Conservation (phyloP, 64 coral and sea anemone species). For the Platygyra sinensis region DNA sequence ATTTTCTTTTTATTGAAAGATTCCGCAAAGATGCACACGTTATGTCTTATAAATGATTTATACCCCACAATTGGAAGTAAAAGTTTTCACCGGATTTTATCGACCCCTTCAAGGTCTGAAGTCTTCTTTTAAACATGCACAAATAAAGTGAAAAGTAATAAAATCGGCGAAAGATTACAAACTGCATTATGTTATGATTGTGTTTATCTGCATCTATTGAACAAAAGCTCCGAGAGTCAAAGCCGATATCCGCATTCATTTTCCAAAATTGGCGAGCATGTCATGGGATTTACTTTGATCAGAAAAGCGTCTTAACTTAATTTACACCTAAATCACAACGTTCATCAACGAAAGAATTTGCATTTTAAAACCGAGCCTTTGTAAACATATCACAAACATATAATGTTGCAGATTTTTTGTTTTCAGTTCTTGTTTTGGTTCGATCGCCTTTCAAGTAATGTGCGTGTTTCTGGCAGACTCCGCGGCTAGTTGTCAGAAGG, state of each 20-base stretch:
- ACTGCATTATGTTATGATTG: conserved; percentile 15
- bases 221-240: conserved; percentile 15
- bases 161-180: background rate
- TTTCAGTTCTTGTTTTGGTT: conserved; percentile 31
- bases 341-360: conserved; percentile 16
- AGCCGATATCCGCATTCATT: conserved; percentile 31
- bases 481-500: background rate
- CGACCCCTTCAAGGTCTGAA: background rate
- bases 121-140: background rate
- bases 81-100: background rate
- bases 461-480: conserved; percentile 5
- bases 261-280: conserved; percentile 20
- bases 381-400: conserved; percentile 22
- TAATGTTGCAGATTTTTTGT: background rate
- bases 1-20: background rate
- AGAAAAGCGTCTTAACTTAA: conserved; percentile 33
- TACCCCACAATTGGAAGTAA: background rate
- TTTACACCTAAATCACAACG: conserved; percentile 37
- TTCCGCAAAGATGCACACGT: background rate
- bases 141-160: conserved; percentile 29
- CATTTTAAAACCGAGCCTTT: conserved; percentile 1
- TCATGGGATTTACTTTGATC: conserved; percentile 30
- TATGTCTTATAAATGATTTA: background rate
- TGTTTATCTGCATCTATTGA: conserved; percentile 13
- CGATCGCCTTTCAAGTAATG: background rate